Conservation (phyloP, 37 sponge, comb jelly and placozoan genomes). For the Spongilla lacustris region DNA sequence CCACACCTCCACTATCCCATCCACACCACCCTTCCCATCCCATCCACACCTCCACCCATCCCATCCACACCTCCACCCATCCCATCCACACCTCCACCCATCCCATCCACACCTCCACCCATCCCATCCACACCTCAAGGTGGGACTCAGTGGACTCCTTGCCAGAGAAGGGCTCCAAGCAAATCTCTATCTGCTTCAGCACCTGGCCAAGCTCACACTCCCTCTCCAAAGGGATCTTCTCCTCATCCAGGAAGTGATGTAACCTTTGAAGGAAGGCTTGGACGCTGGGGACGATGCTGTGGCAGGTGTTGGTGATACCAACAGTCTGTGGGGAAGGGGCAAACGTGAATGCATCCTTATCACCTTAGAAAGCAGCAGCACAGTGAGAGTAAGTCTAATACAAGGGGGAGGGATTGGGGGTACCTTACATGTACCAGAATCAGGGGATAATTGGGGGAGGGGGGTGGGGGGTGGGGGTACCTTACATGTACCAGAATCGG, state of each 20-base stretch:
- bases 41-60: neutral
- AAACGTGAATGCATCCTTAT: neutral
- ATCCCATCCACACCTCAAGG: neutral
- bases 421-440: neutral
- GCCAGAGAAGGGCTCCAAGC: neutral
- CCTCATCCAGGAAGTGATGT: slow-evolving; percentile 71
- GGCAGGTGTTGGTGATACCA: slow-evolving; percentile 21
- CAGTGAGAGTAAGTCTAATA: too few species aligned
- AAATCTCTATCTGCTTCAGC: slow-evolving; percentile 44
- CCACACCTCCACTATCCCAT: neutral
- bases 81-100: neutral
- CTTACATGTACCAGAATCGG: too few species aligned
- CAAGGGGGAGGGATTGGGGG: neutral
- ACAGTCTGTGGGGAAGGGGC: slow-evolving; percentile 37
- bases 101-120: neutral
- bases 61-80: neutral
- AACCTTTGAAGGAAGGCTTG: slow-evolving; percentile 65
- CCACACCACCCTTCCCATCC: neutral
- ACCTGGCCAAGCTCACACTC: slow-evolving; percentile 23
- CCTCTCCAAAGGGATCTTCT: slow-evolving; percentile 47
- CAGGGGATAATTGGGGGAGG: too few species aligned
- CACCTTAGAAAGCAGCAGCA: too few species aligned
- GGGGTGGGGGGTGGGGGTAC: too few species aligned
- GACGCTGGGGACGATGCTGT: slow-evolving; percentile 57
- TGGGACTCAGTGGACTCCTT: neutral